Conservation (phyloP, 2,888 invertebrate species). For the Diadromus collaris region DNA sequence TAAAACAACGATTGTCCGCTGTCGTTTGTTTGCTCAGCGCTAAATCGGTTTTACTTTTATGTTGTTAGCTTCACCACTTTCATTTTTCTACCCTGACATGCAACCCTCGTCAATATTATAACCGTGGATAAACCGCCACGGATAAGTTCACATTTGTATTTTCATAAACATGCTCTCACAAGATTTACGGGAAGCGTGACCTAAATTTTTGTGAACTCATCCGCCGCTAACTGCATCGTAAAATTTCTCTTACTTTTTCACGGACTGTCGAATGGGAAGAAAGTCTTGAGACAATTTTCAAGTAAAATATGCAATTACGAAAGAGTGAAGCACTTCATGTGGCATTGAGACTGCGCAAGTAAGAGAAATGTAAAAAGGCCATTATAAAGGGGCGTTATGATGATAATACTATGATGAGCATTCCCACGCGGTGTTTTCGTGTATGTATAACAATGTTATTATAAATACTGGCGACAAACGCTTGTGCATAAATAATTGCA, state of each 20-base stretch:
- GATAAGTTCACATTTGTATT: constrained; percentile 42
- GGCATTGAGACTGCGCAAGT: not conserved
- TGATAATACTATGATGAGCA: constrained; percentile 25
- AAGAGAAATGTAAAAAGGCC: constrained; percentile 3
- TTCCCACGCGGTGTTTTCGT: constrained; percentile 28
- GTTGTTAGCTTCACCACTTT: not conserved
- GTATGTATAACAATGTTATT: constrained; percentile 8
- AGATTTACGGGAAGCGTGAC: constrained; percentile 29
- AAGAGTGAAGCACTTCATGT: not conserved
- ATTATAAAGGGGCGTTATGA: not conserved
- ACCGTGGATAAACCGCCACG: constrained; percentile 33
- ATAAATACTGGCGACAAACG: constrained; percentile 30
- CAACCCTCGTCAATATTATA: constrained; percentile 31
- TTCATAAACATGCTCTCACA: constrained; percentile 44
- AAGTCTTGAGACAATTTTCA: not conserved
- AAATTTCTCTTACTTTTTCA: constrained; percentile 23
- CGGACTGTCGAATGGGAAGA: not conserved
- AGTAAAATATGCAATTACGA: not conserved
- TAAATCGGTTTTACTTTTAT: not conserved
- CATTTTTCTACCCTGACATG: constrained; percentile 14
- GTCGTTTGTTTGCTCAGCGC: not conserved
- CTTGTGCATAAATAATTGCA: constrained; percentile 36
- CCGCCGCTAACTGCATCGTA: not conserved
- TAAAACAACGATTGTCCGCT: not conserved
- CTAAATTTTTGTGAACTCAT: constrained; percentile 27